These are phyloP conservation scores for Willisornis vidua DNA, from an alignment of 2,113 vertebrate genomes.

Conservation along the genomic window DNA sequence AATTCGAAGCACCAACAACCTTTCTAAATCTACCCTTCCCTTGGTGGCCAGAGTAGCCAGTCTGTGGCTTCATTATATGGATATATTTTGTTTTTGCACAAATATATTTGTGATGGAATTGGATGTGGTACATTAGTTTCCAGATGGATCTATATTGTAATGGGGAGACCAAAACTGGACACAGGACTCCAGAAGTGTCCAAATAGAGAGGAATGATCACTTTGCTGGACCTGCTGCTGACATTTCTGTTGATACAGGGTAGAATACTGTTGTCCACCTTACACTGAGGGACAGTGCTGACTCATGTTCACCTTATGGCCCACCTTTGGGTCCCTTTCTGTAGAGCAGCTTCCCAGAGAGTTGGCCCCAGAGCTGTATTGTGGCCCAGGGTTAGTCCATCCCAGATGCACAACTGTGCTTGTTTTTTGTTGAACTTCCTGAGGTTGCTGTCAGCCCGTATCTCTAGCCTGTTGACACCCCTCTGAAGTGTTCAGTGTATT, in stretches of 20 bases:
- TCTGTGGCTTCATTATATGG: neutral
- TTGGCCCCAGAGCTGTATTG: neutral
- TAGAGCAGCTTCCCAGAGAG: neutral
- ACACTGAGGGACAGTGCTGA: neutral
- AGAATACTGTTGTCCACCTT: neutral
- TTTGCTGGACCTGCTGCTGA: neutral
- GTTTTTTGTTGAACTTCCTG: neutral
- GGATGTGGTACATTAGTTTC: neutral
- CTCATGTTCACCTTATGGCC: fast-evolving
- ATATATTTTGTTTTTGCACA: neutral
- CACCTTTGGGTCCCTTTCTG: neutral
- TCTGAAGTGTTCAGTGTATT: fast-evolving
- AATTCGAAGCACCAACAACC: neutral
- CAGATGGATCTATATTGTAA: neutral
- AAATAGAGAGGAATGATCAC: neutral
- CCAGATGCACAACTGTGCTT: neutral
- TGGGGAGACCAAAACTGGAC: neutral
- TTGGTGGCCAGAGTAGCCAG: neutral
- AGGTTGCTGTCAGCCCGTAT: neutral
- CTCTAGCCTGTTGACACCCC: neutral
- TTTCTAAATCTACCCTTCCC: neutral
- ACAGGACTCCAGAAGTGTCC: neutral
- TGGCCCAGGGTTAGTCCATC: neutral
- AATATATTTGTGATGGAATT: neutral
- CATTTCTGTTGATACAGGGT: neutral